Conservation (phyloP, 2,888 invertebrate species). For the Cephus pulcher region DNA sequence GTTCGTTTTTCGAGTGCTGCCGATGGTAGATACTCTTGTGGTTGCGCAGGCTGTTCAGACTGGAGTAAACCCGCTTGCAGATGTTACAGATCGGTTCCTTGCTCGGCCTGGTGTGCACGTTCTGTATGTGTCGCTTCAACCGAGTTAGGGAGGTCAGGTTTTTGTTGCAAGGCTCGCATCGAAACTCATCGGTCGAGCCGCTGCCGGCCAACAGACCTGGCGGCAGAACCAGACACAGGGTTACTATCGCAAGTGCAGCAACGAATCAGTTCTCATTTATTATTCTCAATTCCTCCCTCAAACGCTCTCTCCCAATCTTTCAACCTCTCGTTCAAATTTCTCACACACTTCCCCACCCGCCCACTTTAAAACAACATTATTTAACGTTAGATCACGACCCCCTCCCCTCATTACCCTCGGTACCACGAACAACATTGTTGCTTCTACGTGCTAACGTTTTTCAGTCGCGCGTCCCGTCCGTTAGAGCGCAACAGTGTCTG, state of each 20-base stretch:
- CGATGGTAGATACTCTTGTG: slow-evolving; percentile 94
- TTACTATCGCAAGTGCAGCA: slow-evolving; percentile 50
- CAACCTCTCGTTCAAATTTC: too few species aligned
- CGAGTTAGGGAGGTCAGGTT: slow-evolving; percentile 87
- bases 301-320: too few species aligned
- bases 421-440: too few species aligned
- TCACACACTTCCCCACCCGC: too few species aligned
- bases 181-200: slow-evolving; percentile 86
- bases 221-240: slow-evolving; percentile 69
- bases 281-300: too few species aligned
- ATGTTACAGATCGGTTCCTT: slow-evolving; percentile 93
- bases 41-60: slow-evolving; percentile 89
- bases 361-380: too few species aligned
- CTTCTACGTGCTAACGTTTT: too few species aligned
- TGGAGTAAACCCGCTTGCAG: slow-evolving; percentile 92
- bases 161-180: slow-evolving; percentile 93
- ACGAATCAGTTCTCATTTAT: too few species aligned
- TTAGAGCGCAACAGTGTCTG: neutral
- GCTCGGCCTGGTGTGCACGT: slow-evolving; percentile 91
- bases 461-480: slow-evolving; percentile 1
- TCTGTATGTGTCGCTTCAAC: slow-evolving; percentile 92
- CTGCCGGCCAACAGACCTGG: slow-evolving; percentile 73
- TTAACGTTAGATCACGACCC: too few species aligned
- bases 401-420: too few species aligned
- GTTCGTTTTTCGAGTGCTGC: slow-evolving; percentile 71